These are phyloP conservation scores for Astreopora myriophthalma DNA, from an alignment of 64 coral and sea anemone species.

Conservation along the genomic window DNA sequence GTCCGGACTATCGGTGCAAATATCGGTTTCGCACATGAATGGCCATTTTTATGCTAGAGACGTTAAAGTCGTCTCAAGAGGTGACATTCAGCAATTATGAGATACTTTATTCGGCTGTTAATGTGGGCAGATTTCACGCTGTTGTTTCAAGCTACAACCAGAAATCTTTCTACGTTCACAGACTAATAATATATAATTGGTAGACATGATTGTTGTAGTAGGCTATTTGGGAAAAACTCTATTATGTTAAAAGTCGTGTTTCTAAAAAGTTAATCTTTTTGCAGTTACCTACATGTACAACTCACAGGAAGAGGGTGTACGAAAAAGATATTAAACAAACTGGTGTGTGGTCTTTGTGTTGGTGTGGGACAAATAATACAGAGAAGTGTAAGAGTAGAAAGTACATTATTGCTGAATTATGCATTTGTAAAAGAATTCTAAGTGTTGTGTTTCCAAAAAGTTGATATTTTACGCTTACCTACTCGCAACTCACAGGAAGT, in stretches of 20 bases:
- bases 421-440: too few relatives aligned
- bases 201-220: background rate
- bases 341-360: background rate
- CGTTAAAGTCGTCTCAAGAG: too few relatives aligned
- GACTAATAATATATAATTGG: background rate
- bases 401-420: too few relatives aligned
- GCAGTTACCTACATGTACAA: background rate
- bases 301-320: background rate
- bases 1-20: background rate
- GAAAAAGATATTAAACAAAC: background rate
- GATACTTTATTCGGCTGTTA: background rate
- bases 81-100: background rate
- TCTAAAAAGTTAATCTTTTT: background rate
- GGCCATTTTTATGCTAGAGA: too few relatives aligned
- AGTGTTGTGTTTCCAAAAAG: too few relatives aligned
- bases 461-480: background rate
- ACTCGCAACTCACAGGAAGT: background rate
- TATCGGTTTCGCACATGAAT: slow-evolving; percentile 6
- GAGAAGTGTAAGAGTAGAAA: too few relatives aligned
- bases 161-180: background rate
- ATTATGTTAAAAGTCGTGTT: background rate
- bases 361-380: too few relatives aligned
- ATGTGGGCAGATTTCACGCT: background rate
- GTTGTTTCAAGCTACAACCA: slow-evolving; percentile 7
- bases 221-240: background rate